Conservation (phyloP, 1,140 invertebrate genomes). For the Drosophila fuyamai region DNA sequence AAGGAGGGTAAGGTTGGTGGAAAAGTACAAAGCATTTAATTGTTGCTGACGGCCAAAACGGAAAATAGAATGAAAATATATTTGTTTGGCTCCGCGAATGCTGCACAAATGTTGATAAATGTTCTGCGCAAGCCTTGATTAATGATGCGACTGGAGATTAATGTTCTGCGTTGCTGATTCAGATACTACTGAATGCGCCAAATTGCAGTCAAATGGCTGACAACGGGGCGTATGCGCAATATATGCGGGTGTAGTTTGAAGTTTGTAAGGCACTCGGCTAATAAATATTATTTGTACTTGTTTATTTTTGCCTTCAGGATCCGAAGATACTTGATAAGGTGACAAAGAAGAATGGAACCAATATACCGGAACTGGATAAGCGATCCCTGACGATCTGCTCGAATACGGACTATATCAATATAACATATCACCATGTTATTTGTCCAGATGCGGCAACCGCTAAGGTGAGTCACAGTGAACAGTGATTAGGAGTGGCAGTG, state of each 20-base stretch:
- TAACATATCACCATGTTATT: constrained; percentile 98
- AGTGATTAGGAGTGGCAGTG: background rate
- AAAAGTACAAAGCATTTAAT: constrained; percentile 29
- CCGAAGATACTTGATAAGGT: constrained; percentile 93
- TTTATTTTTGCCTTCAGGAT: constrained; percentile 88
- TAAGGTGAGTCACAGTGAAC: constrained; percentile 88
- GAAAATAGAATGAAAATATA: constrained; percentile 39
- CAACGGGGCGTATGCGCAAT: constrained; percentile 40
- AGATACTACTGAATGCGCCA: constrained; percentile 26
- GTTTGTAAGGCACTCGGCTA: background rate
- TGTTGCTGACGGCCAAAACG: constrained; percentile 23
- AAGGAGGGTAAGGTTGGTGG: background rate
- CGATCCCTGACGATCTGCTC: constrained; percentile 99
- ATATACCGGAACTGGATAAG: constrained; percentile 92
- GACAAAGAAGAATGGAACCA: constrained; percentile 89
- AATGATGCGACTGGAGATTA: constrained; percentile 75
- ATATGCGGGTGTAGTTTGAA: background rate
- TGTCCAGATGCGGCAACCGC: constrained; percentile 96
- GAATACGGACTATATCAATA: constrained; percentile 99
- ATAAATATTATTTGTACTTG: constrained; percentile 9
- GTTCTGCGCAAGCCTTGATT: constrained; percentile 61
- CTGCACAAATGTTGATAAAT: constrained; percentile 78
- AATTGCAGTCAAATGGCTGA: constrained; percentile 61
- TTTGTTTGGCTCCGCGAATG: constrained; percentile 20
- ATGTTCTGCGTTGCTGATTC: constrained; percentile 50